Base-by-base conservation (phyloP, 2,888 invertebrate genomes). In the Catocala nupta region DNA sequence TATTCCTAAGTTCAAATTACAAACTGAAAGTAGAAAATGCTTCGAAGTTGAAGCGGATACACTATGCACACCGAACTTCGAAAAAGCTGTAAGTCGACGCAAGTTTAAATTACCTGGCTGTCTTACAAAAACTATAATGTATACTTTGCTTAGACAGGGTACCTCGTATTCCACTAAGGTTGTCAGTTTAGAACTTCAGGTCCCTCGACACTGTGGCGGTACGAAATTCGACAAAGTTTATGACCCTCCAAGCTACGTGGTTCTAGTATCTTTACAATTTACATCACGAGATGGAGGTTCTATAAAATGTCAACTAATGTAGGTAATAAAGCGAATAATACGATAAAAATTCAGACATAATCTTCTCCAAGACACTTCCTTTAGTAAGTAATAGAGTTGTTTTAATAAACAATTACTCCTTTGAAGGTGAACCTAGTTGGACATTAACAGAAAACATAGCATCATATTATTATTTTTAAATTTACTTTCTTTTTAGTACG, bases 161-260 rank as follows among this genome's bases (percentile, higher is more conserved):
- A 63, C 54, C 63, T 70, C 63, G 56, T 65, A 55, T 65, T 59
- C 64, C 36, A 42, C 59, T 58, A 55, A 63, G 58, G 69, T 66
- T 74, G 70, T 73, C 70, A 71, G 73, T 65, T 71, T 55, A 65
- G 43, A 79, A 76, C 57, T 76, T 69, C 55, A 53, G 59, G 62
- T 75, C 77, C 73, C 70, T 45, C 62, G 70, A 59, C 61, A 53
- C 60, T 36, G 52, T 60, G 59, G 64, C 52, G 58, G 65, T 66
- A 66, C 60, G 58, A 77, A 71, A 77, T 70, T 72, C 33, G 50
- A 55, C 49, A 65, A 71, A 77, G 63, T 78, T 78, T 75, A 77
- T 64, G 53, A 65, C 65, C 68, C 75, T 66, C 57, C 36, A 57
- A 68, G 63, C 67, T 59, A 61, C 62, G 55, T 52, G 57, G 63